These are phyloP conservation scores for Chromis chromis DNA, from an alignment of 2,797 vertebrate genomes.

Conservation along the genomic window DNA sequence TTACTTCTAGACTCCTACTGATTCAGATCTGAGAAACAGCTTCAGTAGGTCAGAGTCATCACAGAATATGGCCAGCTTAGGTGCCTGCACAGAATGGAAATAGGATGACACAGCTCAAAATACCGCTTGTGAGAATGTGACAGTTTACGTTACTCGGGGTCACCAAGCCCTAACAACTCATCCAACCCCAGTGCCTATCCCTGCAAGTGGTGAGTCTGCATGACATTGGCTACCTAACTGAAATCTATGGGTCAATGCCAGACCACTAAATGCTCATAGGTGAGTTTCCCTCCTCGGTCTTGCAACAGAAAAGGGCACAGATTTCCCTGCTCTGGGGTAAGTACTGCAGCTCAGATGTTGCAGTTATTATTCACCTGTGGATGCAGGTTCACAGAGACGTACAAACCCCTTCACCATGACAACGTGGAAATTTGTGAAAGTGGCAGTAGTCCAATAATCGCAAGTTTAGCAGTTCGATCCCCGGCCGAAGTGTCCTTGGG, in stretches of 20 bases:
- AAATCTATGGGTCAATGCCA: background rate
- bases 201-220: background rate
- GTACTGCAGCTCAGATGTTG: background rate
- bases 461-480: too few relatives aligned
- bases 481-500: too few relatives aligned
- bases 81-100: background rate
- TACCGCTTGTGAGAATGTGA: too few relatives aligned
- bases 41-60: background rate
- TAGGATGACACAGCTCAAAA: background rate
- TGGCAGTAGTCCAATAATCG: too few relatives aligned
- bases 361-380: background rate
- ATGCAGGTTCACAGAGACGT: background rate
- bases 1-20: too few relatives aligned
- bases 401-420: background rate
- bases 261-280: background rate
- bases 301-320: background rate
- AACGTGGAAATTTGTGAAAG: background rate
- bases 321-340: background rate
- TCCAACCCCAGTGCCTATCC: background rate
- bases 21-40: background rate
- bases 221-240: background rate
- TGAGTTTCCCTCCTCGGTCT: background rate
- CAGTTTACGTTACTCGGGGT: too few relatives aligned
- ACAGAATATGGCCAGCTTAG: background rate
- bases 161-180: background rate